phyloP scores from a whole-genome alignment of 1,140 invertebrate genomes.

The Papilio polytes region DNA sequence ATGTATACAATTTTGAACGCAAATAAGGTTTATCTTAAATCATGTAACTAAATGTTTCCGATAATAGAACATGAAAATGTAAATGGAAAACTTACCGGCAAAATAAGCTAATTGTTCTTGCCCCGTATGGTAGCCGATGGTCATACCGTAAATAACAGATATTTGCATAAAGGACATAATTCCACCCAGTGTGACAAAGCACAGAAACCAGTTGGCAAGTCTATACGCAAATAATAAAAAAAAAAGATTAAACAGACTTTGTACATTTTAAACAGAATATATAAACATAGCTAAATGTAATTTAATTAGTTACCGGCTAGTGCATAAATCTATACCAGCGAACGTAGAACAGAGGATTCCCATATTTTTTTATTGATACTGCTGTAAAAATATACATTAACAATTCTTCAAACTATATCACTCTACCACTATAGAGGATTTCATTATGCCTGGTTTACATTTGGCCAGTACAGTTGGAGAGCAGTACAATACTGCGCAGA shows the following conservation, averaged over 20 bases:
- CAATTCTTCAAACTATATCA: background rate
- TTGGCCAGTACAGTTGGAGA: no score
- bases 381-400: conserved; percentile 14
- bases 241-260: no score
- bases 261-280: no score
- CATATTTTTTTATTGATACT: background rate
- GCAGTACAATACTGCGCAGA: no score
- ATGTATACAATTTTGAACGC: background rate
- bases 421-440: no score
- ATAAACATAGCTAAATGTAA: no score
- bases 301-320: background rate
- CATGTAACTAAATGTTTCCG: background rate
- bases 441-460: background rate
- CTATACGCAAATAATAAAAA: background rate
- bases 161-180: conserved; percentile 11
- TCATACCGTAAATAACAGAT: conserved; percentile 22
- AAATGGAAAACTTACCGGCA: background rate
- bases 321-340: conserved; percentile 6
- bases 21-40: background rate
- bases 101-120: conserved; percentile 15
- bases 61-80: background rate
- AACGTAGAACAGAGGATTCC: background rate
- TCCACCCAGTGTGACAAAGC: background rate
- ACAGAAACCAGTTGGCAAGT: background rate
- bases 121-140: conserved; percentile 20